Percentiles rank a stretch among this genome's conserved stretches.
phyloP scores from a whole-genome alignment of 2,888 invertebrate species.

The Plagodis dolabraria region DNA sequence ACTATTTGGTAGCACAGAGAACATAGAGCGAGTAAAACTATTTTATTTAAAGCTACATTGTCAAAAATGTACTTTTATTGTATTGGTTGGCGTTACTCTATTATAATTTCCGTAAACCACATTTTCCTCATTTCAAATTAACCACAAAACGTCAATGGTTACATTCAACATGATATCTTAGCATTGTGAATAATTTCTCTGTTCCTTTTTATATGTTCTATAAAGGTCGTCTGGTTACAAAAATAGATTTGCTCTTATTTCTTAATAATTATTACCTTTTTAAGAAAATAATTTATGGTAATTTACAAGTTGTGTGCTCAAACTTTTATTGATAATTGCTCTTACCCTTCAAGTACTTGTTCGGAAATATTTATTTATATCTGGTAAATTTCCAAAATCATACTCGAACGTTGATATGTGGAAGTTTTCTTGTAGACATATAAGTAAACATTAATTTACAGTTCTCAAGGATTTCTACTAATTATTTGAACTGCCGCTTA shows the following conservation, averaged over 20 bases:
- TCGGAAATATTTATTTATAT: too few relatives aligned
- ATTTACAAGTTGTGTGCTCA: slow-evolving; percentile 2
- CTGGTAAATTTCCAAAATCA: too few relatives aligned
- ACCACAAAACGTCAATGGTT: slow-evolving; percentile 7
- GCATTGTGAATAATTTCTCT: slow-evolving; percentile 10
- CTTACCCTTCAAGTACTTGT: background rate
- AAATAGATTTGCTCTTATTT: slow-evolving; percentile 7
- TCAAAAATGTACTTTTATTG: too few relatives aligned
- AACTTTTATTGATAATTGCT: slow-evolving; percentile 1
- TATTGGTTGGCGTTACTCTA: too few relatives aligned
- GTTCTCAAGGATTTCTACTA: too few relatives aligned
- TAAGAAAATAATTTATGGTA: slow-evolving; percentile 1
- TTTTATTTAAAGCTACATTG: too few relatives aligned
- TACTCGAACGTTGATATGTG: too few relatives aligned
- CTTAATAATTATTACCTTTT: slow-evolving; percentile 4
- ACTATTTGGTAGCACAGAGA: too few relatives aligned
- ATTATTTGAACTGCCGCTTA: too few relatives aligned
- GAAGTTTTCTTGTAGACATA: too few relatives aligned
- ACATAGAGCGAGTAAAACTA: too few relatives aligned
- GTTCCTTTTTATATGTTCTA: background rate
- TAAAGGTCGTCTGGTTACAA: slow-evolving; percentile 2
- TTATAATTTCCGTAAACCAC: background rate
- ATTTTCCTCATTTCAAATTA: slow-evolving; percentile 18
- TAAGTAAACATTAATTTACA: too few relatives aligned
- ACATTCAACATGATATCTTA: background rate